phyloP scores from a whole-genome alignment of 2,888 invertebrate genomes.

The Machimus rusticus region DNA sequence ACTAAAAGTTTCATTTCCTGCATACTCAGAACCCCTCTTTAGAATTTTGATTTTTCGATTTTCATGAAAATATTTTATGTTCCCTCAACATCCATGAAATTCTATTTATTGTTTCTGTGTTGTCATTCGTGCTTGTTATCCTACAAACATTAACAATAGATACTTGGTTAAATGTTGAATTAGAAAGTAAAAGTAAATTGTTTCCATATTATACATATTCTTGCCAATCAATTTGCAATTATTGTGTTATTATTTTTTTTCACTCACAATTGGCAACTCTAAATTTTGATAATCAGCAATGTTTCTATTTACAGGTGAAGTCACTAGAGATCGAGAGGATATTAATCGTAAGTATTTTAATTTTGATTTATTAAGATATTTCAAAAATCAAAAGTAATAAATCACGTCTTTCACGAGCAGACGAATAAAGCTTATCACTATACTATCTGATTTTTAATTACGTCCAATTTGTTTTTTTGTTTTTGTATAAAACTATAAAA shows the following conservation, averaged over 20 bases:
- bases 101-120: conserved; percentile 41
- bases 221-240: not conserved
- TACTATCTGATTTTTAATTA: no score
- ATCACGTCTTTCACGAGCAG: not conserved
- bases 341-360: conserved; percentile 73
- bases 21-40: not conserved
- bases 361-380: not conserved
- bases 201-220: conserved; percentile 30
- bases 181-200: conserved; percentile 36
- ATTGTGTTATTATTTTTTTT: not conserved
- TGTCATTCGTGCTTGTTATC: conserved; percentile 47
- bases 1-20: conserved; percentile 20
- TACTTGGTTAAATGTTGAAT: conserved; percentile 34
- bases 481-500: no score
- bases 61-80: not conserved
- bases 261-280: not conserved
- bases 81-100: not conserved
- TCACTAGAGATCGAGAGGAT: conserved; percentile 77
- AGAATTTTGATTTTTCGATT: not conserved
- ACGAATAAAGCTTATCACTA: no score
- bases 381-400: not conserved
- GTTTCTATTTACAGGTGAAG: conserved; percentile 70
- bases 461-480: no score
- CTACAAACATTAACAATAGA: conserved; percentile 39
- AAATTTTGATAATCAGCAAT: not conserved